Base-by-base conservation (phyloP, 2,797 vertebrate genomes). In the Trachurus trachurus region DNA sequence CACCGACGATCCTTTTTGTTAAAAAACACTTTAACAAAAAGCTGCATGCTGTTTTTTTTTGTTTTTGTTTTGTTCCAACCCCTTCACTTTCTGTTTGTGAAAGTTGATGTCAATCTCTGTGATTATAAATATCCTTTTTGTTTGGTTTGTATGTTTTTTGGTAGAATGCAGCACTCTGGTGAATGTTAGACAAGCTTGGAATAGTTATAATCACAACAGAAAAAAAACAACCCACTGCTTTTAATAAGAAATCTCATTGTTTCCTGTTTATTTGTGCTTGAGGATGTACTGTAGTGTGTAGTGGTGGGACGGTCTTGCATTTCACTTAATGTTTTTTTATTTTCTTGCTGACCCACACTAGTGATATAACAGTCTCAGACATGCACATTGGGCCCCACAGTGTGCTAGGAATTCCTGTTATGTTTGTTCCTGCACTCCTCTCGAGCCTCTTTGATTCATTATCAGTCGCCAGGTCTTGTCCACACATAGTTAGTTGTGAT, bases 241-340 rank as follows among this genome's bases (percentile, higher is more conserved):
- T 26, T 86, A 87, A 82, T 80, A 78, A 92, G 96, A 96, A 96
- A 94, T 95, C 90, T 96, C 93, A 96, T 96, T 95, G 92, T 97
- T 95, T 96, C 95, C 93, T 97, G 95, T 93, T 90, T 83, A 85
- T 90, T 90, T 92, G 91, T 94, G 92, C 92, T 93, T 94, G 93
- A 92, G 75, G 95, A 91, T 94, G 94, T 94, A 87, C 82, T 91
- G 87, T 93, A 93, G 93, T 93, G 89, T 94, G 92, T 97, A 96
- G 95, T 97, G 95, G 95, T 97, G 96, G 96, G 96, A 95, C 92
- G 94, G 95, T 95, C 94, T 97, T 96, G 96, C 95, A 96, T 95
- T 96, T 96, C 95, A 92, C 90, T 68, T 53, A 83, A 88, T 90
- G 83, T 93, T 91, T 47, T 86, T 85, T 93, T 86, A 60, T 92